Percentiles rank a stretch among this genome's conserved stretches.
These are phyloP conservation scores for Ceyx margarethae DNA, from an alignment of 2,113 vertebrate genomes.

Conservation along the genomic window DNA sequence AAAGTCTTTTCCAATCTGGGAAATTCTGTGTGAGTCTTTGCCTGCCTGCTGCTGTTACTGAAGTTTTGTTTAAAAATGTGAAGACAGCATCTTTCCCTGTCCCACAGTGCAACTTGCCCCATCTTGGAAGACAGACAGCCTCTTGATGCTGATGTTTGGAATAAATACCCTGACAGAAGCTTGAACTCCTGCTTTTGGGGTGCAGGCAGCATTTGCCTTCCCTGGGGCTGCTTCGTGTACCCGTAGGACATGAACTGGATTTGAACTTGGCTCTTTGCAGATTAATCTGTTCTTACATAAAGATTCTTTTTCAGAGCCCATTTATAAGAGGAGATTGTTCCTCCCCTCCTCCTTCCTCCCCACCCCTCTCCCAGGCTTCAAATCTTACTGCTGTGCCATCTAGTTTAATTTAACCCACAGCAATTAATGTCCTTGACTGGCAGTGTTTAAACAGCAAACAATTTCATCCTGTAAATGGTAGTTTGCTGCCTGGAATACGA, in stretches of 20 bases:
- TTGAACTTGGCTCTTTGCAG: slow-evolving; percentile 13
- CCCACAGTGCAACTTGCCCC: rapidly evolving
- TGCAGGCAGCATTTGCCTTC: not conserved
- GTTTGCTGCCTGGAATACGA: slow-evolving; percentile 49
- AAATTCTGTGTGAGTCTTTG: not conserved
- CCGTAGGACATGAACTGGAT: not conserved
- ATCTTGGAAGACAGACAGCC: not conserved
- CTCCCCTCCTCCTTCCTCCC: not conserved
- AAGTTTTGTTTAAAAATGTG: not conserved
- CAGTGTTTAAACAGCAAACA: slow-evolving; percentile 69
- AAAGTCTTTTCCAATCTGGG: too few species aligned
- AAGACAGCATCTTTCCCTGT: not conserved
- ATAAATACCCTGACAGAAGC: not conserved
- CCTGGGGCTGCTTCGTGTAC: not conserved
- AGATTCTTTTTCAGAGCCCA: slow-evolving; percentile 40
- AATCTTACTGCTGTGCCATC: slow-evolving; percentile 46
- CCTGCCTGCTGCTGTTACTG: not conserved
- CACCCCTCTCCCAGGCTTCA: not conserved
- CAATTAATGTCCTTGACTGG: slow-evolving; percentile 72
- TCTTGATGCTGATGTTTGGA: not conserved
- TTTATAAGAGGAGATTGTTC: slow-evolving; percentile 38
- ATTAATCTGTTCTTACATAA: slow-evolving; percentile 3
- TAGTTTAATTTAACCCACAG: slow-evolving; percentile 70
- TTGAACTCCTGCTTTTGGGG: not conserved
- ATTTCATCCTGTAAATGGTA: slow-evolving; percentile 56